Evolutionary conservation across 2,113 vertebrate species (phyloP), one percentile per base, ranked within the genome.

Genomic region (Alethe castanea): DNA sequence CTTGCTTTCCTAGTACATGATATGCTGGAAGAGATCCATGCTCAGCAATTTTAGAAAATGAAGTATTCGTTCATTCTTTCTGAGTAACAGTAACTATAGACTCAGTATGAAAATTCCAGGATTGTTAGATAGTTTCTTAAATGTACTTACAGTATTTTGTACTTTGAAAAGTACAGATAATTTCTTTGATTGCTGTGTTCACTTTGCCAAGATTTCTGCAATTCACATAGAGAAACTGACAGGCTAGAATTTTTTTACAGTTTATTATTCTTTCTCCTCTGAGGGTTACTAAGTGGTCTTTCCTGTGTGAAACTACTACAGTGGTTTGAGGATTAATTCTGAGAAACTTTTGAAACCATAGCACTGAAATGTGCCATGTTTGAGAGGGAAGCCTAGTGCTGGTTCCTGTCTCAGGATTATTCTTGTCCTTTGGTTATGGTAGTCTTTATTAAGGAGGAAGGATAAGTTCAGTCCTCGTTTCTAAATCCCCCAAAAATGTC

Each of bases 191-290:
- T 15, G 0, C 18, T 53, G 18, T 42, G 42, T 81, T 94, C 0
- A 0, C 40, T 92, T 81, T 87, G 77, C 69, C 53, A 89, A 79
- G 57, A 67, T 56, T 89, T 86, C 28, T 88, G 69, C 44, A 81
- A 19, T 71, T 52, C 65, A 84, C 78, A 64, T 19, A 94, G 53
- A 72, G 44, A 76, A 92, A 84, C 48, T 89, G 48, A 81, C 52
- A 78, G 45, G 42, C 38, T 57, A 80, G 38, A 81, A 24, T 79
- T 69, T 69, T 88, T 90, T 76, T 79, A n/a, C 8, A 14, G 28
- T 92, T 94, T 84, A 81, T 72, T 94, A 71, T 89, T 81, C 61
- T 92, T 95, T 82, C 61, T 66, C 10, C 52, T 92, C 50, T 84
- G 45, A 78, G 66, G 44, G 28, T 91, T 71, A 89, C 86, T 56